Evolutionary conservation across 2,888 invertebrate species (phyloP), one percentile per base, ranked within the genome.

Genomic region (Drosophila flavopinicola): DNA sequence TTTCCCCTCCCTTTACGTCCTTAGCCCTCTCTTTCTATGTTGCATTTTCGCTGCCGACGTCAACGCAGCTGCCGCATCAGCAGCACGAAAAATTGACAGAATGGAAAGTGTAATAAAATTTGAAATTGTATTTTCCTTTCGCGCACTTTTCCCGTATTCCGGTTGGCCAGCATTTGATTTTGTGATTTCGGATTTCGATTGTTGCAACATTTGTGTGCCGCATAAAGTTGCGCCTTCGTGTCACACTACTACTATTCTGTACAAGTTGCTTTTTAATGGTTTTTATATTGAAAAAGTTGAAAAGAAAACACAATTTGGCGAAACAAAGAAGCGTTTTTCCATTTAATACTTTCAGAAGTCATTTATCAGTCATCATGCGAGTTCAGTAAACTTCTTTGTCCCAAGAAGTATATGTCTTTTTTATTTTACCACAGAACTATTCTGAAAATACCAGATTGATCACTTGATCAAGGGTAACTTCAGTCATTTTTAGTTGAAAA

Each of bases 61-160:
- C 56, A 25, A 23, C 61, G 48, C 63, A 38, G 39, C 74, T 61
- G 66, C 45, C 64, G 33, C 60, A 56, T 48, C 35, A n/a, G n/a
- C 32, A 41, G 61, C 68, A 56, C 75, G n/a, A 60, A 75, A 80
- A 79, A 72, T 66, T 71, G 71, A 74, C 85, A 68, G 78, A 78
- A 84, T 80, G 73, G 80, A 80, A 84, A 84, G 80, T 84, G 79
- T 80, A 84, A 80, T 80, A 85, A 80, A 80, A 85, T 82, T 82
- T 67, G 37, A 72, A 85, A 85, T 82, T 85, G 75, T 75, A 79
- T 82, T 77, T 78, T 73, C 56, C 64, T 70, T 75, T 60, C 37
- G 65, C 66, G 49, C 59, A 63, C 66, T 69, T 75, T 84, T 41
- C 42, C 35, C 60, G 38, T 48, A 47, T 37, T 38, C 51, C 32